phyloP scores from a whole-genome alignment of 2,113 vertebrate species.

The Macquaria australasica region DNA sequence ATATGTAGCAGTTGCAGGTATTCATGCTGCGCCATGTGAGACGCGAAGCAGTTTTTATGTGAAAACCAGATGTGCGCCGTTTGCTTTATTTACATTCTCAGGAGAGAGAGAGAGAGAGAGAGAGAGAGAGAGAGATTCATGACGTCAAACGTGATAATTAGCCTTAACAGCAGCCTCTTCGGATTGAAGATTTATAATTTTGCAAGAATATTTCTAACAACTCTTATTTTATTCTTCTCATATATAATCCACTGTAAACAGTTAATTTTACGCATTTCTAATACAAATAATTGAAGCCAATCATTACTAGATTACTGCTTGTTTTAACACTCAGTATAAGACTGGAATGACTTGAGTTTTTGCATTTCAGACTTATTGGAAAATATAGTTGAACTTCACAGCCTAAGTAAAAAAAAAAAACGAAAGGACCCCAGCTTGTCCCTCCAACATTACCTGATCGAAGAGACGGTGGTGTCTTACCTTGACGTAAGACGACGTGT shows the following conservation, averaged over 20 bases:
- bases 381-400: not conserved
- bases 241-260: not conserved
- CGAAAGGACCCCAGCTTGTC: conserved; percentile 35
- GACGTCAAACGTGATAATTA: conserved; percentile 83
- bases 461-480: conserved; percentile 92
- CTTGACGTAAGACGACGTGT: conserved; percentile 99
- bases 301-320: not conserved
- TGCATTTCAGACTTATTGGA: not conserved
- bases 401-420: not conserved
- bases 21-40: conserved; percentile 58
- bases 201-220: not conserved
- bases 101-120: conserved; percentile 57
- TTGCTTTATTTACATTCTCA: conserved; percentile 92
- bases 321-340: not conserved
- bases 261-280: not conserved
- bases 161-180: conserved; percentile 31
- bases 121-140: conserved; percentile 40
- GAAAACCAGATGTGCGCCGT: conserved; percentile 92
- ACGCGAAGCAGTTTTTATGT: conserved; percentile 72
- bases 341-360: not conserved
- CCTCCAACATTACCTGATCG: conserved; percentile 88
- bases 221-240: not conserved
- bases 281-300: not conserved
- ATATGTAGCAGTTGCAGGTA: conserved; percentile 61
- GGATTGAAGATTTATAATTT: not conserved